A percentile compares a stretch with the other conserved stretches of the same genome.
Conservation (phyloP, 2,113 vertebrate genomes). For the Psophia crepitans region DNA sequence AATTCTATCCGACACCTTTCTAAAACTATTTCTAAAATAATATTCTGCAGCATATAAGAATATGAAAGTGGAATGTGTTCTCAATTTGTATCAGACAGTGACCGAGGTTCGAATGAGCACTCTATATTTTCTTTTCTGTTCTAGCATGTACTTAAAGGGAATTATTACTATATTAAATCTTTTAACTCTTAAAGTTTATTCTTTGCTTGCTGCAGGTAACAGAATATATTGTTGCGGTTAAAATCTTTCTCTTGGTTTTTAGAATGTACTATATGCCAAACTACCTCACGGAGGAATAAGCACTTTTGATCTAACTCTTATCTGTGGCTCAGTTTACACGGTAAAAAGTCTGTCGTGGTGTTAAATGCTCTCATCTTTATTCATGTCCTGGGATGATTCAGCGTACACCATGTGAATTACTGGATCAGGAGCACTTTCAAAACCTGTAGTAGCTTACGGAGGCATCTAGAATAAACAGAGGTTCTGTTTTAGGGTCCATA, state of each 20-base stretch:
- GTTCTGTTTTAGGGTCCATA: accelerated
- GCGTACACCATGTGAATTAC: not conserved
- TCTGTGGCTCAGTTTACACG: not conserved
- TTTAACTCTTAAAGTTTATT: not conserved
- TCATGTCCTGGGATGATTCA: not conserved
- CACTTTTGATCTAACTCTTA: not conserved
- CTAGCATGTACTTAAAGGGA: not conserved
- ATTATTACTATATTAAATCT: not conserved
- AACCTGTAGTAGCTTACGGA: not conserved
- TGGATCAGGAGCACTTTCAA: not conserved
- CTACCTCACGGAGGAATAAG: not conserved
- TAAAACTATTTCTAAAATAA: not conserved
- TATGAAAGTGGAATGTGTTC: not conserved
- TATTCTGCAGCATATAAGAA: not conserved
- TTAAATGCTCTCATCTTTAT: slow-evolving; percentile 38
- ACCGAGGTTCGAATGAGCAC: not conserved
- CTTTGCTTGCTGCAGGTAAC: not conserved
- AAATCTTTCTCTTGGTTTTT: not conserved
- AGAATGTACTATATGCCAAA: not conserved
- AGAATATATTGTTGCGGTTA: not conserved
- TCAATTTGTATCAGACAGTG: not conserved
- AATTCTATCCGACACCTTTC: not conserved
- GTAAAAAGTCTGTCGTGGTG: not conserved
- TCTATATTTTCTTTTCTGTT: not conserved
- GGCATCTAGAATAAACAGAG: not conserved